Conservation (phyloP, 2,888 invertebrate genomes). For the Macaria liturata region DNA sequence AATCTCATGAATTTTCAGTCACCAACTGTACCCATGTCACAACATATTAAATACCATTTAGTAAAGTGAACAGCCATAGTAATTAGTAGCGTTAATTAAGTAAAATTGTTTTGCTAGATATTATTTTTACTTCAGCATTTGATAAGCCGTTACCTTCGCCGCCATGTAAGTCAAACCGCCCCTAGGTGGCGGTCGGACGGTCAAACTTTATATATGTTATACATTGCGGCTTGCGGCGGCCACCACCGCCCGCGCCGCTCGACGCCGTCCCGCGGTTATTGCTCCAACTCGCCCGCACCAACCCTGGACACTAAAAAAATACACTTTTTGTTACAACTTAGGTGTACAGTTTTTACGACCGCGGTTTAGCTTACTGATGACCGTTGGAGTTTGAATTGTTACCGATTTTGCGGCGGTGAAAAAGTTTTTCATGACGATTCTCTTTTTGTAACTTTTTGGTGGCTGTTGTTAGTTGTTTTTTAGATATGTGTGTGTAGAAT, state of each 20-base stretch:
- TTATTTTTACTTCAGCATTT: no score
- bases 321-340: constrained; percentile 35
- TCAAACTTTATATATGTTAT: constrained; percentile 81
- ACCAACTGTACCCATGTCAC: no score
- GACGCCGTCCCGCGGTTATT: constrained; percentile 63
- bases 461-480: no score
- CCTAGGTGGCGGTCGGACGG: constrained; percentile 69
- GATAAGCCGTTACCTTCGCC: constrained; percentile 4
- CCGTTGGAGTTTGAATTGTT: neutral
- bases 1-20: no score
- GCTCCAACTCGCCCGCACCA: constrained; percentile 50
- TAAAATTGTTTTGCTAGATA: no score
- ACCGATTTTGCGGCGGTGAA: no score
- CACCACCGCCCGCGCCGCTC: constrained; percentile 9
- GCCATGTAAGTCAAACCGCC: constrained; percentile 52
- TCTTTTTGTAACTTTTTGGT: no score
- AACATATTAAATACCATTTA: no score
- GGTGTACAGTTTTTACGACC: constrained; percentile 26
- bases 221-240: constrained; percentile 49
- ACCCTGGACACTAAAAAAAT: constrained; percentile 38
- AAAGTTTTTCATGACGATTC: no score
- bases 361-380: constrained; percentile 15
- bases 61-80: no score
- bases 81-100: no score
- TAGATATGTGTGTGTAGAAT: no score